Percentiles rank a stretch among this genome's conserved stretches.
phyloP scores from a whole-genome alignment of 2,113 vertebrate genomes.

The Myocastor coypus region DNA sequence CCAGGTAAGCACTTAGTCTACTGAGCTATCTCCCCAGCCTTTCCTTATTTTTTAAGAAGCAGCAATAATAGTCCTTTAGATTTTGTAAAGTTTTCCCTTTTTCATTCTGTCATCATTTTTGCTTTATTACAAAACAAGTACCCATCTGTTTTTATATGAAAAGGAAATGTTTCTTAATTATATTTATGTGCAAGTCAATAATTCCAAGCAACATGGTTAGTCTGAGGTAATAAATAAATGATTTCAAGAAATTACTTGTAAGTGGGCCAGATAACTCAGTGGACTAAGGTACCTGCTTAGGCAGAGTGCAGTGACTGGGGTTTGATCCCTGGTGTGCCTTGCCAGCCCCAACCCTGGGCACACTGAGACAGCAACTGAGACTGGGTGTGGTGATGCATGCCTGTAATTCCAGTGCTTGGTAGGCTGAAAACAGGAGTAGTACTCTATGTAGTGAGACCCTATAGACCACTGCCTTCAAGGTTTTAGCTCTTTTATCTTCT shows the following conservation, averaged over 20 bases:
- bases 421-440: too few relatives aligned
- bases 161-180: constrained; percentile 79
- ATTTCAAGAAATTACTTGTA: constrained; percentile 67
- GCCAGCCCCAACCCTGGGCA: too few relatives aligned
- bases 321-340: too few relatives aligned
- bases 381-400: too few relatives aligned
- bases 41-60: constrained; percentile 56
- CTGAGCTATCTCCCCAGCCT: too few relatives aligned
- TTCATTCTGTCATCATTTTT: constrained; percentile 81
- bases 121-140: constrained; percentile 82
- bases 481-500: constrained; percentile 58
- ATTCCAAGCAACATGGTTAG: constrained; percentile 71
- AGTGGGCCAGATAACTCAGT: too few relatives aligned
- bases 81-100: constrained; percentile 74
- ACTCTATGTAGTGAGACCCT: too few relatives aligned
- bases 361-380: too few relatives aligned
- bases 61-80: constrained; percentile 65
- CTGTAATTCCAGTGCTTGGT: too few relatives aligned
- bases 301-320: too few relatives aligned
- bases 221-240: constrained; percentile 70
- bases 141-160: constrained; percentile 80
- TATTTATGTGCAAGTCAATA: constrained; percentile 78
- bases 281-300: too few relatives aligned
- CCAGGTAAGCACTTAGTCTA: too few relatives aligned
- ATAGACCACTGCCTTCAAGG: constrained; percentile 5